These are phyloP conservation scores for Protonibea diacanthus DNA, from an alignment of 2,797 vertebrate species.

Conservation along the genomic window DNA sequence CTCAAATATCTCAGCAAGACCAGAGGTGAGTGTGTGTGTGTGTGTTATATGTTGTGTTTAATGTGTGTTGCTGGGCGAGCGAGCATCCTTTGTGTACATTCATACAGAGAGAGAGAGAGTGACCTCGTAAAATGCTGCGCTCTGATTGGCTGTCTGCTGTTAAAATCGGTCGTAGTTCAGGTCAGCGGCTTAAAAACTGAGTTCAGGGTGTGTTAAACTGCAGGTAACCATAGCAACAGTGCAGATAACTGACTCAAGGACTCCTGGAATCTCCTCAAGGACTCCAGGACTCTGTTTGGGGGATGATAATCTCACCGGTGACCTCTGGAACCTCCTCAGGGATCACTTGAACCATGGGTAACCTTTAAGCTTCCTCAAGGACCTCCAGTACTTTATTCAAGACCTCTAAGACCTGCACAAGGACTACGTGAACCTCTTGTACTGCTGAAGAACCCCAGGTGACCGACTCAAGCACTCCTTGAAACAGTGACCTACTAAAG, in stretches of 20 bases:
- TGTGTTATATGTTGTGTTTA: not conserved
- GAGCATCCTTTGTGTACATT: slow-evolving; percentile 20
- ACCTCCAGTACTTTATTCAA: not conserved
- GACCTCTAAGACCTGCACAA: not conserved
- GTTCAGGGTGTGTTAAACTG: slow-evolving; percentile 2
- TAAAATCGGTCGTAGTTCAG: slow-evolving; percentile 8
- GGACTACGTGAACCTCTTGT: not conserved
- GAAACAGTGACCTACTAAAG: not conserved
- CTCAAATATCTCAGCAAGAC: slow-evolving; percentile 71
- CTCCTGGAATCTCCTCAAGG: too few relatives aligned
- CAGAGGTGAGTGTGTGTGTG: slow-evolving; percentile 65
- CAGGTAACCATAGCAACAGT: slow-evolving; percentile 43
- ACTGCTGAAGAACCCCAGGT: too few relatives aligned
- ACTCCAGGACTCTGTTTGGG: not conserved
- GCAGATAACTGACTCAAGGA: not conserved
- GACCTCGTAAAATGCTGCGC: slow-evolving; percentile 23
- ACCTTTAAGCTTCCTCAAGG: not conserved
- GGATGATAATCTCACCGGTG: too few relatives aligned
- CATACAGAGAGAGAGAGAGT: not conserved
- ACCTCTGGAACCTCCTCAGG: not conserved
- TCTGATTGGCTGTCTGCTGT: slow-evolving; percentile 45
- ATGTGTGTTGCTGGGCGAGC: not conserved
- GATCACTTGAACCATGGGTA: too few relatives aligned
- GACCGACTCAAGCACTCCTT: not conserved
- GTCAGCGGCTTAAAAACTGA: slow-evolving; percentile 2